Percentiles rank a stretch among this genome's conserved stretches.
Conservation (phyloP, 1,140 invertebrate genomes). For the Telenomus remus region DNA sequence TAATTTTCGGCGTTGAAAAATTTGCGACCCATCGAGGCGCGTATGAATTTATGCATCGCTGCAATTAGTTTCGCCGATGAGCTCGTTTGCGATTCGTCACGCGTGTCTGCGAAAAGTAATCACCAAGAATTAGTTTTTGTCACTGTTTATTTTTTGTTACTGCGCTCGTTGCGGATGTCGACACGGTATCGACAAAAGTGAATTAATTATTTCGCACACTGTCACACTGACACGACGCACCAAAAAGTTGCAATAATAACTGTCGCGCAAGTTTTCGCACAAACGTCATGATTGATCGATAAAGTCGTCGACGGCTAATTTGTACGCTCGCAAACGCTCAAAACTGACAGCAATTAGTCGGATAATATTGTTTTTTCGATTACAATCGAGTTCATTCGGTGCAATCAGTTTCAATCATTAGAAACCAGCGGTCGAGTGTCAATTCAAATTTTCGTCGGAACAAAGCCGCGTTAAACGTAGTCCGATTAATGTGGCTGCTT, state of each 20-base stretch:
- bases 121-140: constrained; percentile 38
- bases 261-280: constrained; percentile 12
- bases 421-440: constrained; percentile 30
- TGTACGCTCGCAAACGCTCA: constrained; percentile 23
- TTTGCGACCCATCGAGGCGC: too few species aligned
- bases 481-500: too few species aligned
- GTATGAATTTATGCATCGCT: constrained; percentile 15
- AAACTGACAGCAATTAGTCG: constrained; percentile 42
- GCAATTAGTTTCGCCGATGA: constrained; percentile 27
- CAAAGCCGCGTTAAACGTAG: constrained; percentile 25
- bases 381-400: constrained; percentile 36
- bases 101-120: constrained; percentile 19
- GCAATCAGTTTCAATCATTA: constrained; percentile 46
- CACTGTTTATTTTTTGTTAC: constrained; percentile 6
- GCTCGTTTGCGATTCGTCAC: constrained; percentile 13
- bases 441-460: constrained; percentile 31
- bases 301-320: constrained; percentile 11
- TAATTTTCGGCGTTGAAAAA: too few species aligned
- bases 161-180: constrained; percentile 3
- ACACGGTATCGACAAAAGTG: constrained; percentile 12
- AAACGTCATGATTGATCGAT: too few species aligned
- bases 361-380: constrained; percentile 50
- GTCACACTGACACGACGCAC: neutral
- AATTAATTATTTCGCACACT: constrained; percentile 28
- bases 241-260: constrained; percentile 31